Conservation (phyloP, 2,888 invertebrate species). For the Drosophila formosana region DNA sequence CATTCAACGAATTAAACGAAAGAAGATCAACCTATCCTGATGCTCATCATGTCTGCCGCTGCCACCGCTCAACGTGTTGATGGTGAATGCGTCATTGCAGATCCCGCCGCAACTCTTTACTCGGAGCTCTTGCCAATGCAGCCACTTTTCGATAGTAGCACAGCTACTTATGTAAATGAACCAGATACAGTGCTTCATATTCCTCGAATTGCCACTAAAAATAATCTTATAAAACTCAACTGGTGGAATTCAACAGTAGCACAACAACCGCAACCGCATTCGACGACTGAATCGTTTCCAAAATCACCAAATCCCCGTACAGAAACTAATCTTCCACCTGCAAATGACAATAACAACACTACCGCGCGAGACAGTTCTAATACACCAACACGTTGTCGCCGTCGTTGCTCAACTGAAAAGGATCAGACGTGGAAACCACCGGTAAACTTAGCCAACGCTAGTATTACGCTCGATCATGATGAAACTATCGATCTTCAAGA, state of each 20-base stretch:
- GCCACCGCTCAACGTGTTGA: not conserved
- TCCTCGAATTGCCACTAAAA: slow-evolving; percentile 69
- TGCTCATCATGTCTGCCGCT: slow-evolving; percentile 35
- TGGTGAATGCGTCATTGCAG: not conserved
- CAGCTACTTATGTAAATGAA: not conserved
- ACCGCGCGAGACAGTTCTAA: slow-evolving; percentile 31
- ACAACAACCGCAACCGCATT: not conserved
- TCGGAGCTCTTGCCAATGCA: slow-evolving; percentile 54
- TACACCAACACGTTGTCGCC: slow-evolving; percentile 22
- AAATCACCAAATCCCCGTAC: not conserved
- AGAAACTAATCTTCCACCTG: not conserved
- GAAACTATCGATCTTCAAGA: slow-evolving; percentile 53
- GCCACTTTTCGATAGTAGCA: slow-evolving; percentile 17
- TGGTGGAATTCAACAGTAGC: slow-evolving; percentile 77
- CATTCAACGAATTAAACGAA: not conserved
- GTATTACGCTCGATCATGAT: slow-evolving; percentile 14
- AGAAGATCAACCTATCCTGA: not conserved
- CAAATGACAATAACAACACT: slow-evolving; percentile 57
- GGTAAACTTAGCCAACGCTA: slow-evolving; percentile 1
- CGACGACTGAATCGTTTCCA: slow-evolving; percentile 7
- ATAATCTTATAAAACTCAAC: slow-evolving; percentile 73
- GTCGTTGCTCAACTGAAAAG: slow-evolving; percentile 4
- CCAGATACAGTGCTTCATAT: slow-evolving; percentile 18
- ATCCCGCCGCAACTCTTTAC: not conserved
- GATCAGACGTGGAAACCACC: slow-evolving; percentile 1